Percentiles rank a stretch among this genome's conserved stretches.
Conservation (phyloP, 2,888 invertebrate species). For the Eristalinus sepulchralis region DNA sequence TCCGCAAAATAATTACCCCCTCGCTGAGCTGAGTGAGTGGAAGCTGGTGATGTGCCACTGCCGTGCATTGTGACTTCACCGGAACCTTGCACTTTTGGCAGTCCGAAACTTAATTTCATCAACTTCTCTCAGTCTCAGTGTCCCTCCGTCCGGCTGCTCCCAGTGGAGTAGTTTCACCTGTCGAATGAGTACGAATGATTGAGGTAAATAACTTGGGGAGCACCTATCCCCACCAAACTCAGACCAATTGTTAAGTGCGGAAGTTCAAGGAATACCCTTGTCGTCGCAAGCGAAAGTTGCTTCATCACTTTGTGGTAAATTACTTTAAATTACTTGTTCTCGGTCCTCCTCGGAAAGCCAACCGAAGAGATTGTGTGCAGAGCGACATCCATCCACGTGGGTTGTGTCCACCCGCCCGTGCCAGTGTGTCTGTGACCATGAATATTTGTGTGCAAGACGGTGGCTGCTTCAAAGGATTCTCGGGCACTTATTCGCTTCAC, state of each 20-base stretch:
- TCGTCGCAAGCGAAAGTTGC: constrained; percentile 28
- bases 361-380: constrained; percentile 7
- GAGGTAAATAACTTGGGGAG: constrained; percentile 63
- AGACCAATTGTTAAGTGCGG: constrained; percentile 51
- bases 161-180: constrained; percentile 60
- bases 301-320: constrained; percentile 70
- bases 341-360: constrained; percentile 28
- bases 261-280: constrained; percentile 49
- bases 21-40: not conserved
- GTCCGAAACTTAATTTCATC: constrained; percentile 68
- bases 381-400: not conserved
- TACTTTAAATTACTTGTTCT: constrained; percentile 67
- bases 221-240: constrained; percentile 14
- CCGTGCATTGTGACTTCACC: constrained; percentile 39
- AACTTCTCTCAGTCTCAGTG: constrained; percentile 35
- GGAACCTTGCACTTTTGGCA: constrained; percentile 60
- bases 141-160: constrained; percentile 14
- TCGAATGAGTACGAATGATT: constrained; percentile 66
- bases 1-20: not conserved
- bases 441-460: constrained; percentile 19
- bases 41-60: not conserved
- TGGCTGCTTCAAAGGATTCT: constrained; percentile 47
- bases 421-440: constrained; percentile 38
- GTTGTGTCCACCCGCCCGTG: not conserved
- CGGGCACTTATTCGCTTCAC: constrained; percentile 40